Evolutionary conservation across 2,113 vertebrate genomes (phyloP).

Genomic region (Aramus guarauna): DNA sequence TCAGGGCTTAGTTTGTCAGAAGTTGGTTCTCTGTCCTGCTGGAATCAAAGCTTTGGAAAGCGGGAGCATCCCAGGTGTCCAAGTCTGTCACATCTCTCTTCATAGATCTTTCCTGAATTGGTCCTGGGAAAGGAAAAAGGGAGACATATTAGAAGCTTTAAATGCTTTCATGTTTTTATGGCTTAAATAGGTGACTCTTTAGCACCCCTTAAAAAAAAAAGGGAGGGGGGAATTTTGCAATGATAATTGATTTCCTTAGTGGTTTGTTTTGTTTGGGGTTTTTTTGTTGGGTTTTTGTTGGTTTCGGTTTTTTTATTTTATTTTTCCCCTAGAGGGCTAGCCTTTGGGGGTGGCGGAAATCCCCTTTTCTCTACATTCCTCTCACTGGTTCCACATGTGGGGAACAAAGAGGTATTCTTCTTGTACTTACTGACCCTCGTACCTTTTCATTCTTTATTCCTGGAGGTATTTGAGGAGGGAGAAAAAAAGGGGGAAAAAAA

Average conservation of each 20-base stretch:
- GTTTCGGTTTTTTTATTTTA: too few species aligned
- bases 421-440: neutral
- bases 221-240: neutral
- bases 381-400: neutral
- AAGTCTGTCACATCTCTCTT: neutral
- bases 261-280: too few species aligned
- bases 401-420: neutral
- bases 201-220: neutral
- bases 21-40: neutral
- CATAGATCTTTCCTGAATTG: neutral
- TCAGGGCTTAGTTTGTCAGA: neutral
- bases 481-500: neutral
- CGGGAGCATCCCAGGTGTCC: neutral
- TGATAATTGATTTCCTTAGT: neutral
- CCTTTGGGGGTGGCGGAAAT: neutral
- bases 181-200: neutral
- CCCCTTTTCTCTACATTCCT: neutral
- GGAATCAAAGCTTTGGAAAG: constrained; percentile 44
- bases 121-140: constrained; percentile 37
- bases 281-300: too few species aligned
- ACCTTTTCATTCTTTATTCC: neutral
- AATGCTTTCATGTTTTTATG: neutral
- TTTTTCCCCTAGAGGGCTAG: neutral
- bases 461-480: neutral
- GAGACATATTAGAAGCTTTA: neutral